Percentiles rank a stretch among this genome's conserved stretches.
These are phyloP conservation scores for Ophioninae sp. DNA, from an alignment of 2,888 invertebrate genomes.

Conservation along the genomic window DNA sequence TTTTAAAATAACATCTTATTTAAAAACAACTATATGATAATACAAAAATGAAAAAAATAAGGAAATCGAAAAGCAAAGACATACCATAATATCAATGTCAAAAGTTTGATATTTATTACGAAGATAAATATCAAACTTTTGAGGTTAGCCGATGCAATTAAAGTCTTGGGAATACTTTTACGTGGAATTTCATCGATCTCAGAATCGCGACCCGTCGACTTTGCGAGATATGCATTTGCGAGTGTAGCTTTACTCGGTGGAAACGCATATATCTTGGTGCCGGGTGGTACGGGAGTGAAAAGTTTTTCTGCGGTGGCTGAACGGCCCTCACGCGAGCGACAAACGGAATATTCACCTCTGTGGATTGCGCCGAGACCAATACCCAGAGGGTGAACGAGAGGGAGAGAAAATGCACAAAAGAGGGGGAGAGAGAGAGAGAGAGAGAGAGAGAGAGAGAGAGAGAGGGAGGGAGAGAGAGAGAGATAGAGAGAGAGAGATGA, in stretches of 20 bases:
- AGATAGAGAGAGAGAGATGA: not conserved
- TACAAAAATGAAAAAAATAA: not conserved
- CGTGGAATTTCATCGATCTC: conserved; percentile 55
- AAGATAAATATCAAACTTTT: conserved; percentile 35
- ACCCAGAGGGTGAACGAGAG: not conserved
- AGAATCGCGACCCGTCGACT: conserved; percentile 30
- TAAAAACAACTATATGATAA: too few species aligned
- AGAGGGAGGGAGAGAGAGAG: not conserved
- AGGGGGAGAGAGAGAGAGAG: not conserved
- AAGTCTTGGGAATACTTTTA: conserved; percentile 52
- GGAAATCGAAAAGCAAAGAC: not conserved
- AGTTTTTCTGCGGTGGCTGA: conserved; percentile 27
- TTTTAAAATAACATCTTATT: too few species aligned
- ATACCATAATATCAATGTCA: too few species aligned
- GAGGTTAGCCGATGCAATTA: conserved; percentile 52
- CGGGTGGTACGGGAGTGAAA: conserved; percentile 48
- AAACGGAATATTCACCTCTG: conserved; percentile 25
- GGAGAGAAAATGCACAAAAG: conserved; percentile 2
- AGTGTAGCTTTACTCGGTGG: not conserved
- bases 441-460: not conserved
- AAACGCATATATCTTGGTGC: conserved; percentile 35
- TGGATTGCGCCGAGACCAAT: conserved; percentile 4
- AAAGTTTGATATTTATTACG: conserved; percentile 2
- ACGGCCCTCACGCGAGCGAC: conserved; percentile 24
- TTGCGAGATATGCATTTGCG: not conserved